Evolutionary conservation across 2,797 vertebrate genomes (phyloP), one percentile per base, ranked within the genome.

Genomic region (Schizopygopsis pylzovi): DNA sequence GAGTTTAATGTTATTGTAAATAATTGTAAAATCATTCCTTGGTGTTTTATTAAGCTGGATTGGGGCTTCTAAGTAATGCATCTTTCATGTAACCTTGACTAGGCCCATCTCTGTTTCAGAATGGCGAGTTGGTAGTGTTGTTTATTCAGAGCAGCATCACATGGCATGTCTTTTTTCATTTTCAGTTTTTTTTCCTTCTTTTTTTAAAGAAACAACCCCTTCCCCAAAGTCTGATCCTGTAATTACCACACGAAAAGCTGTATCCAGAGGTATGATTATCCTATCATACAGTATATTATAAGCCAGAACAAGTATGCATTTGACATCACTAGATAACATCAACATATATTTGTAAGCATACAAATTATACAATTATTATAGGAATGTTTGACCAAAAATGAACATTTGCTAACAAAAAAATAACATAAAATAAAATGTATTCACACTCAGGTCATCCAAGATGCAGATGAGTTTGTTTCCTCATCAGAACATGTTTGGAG

Each of bases 71-170:
- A 6, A 13, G 79, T 16, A 16, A 68, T 39, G 20, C 11, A 68
- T 52, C 33, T 81, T 67, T 81, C 6, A 81, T 81, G 52, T 81
- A 67, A 81, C 79, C 79, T 81, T 81, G 79, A 80, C 61, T 47
- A 33, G 59, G 41, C 52, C 33, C 2, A 11, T 54, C 75, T 78
- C 75, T 15, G 0, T 15, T 39, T 12, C 43, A 49, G 18, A 75
- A 49, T 43, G 22, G n/a, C 15, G 15, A 28, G 49, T 41, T 54
- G 10, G n/a, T 28, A 47, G 33, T 7, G 22, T 82, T 43, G 16
- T 22, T 18, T 71, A 33, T 70, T 43, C 33, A 65, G 5, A n/a
- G 20, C 10, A 47, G 16, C 4, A 39, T 47, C 13, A 61, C 45
- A 22, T 33, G 2, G 52, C 45, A 59, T 72, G n/a, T 52, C 12